A percentile compares a stretch with the other conserved stretches of the same genome.
These are phyloP conservation scores for Piprites chloris DNA, from an alignment of 2,113 vertebrate genomes.

Conservation along the genomic window DNA sequence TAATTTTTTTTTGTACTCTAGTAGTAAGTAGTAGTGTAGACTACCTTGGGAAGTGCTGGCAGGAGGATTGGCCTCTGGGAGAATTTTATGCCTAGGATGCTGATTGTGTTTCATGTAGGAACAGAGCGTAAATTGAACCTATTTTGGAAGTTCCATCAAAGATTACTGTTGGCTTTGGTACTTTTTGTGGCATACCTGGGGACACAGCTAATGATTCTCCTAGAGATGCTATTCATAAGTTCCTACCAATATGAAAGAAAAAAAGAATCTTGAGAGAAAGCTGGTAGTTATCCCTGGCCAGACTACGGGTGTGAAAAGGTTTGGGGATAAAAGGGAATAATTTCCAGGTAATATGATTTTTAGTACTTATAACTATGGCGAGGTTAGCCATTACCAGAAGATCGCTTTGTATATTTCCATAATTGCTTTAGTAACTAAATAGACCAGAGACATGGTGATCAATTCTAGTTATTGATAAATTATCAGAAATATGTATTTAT, in stretches of 20 bases:
- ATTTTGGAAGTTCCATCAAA: background rate
- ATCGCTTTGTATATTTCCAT: background rate
- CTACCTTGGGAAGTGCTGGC: background rate
- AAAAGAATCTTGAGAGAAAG: background rate
- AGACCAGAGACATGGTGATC: background rate
- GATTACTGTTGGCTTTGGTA: background rate
- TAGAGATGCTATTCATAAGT: background rate
- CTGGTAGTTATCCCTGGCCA: background rate
- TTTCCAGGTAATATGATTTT: background rate
- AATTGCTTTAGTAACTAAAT: background rate
- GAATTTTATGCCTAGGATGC: background rate
- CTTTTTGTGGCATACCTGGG: background rate
- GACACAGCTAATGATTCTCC: background rate
- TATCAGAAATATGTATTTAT: background rate
- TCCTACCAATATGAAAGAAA: background rate
- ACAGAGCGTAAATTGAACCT: background rate
- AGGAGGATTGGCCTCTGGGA: background rate
- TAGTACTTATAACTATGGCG: background rate
- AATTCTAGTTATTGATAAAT: background rate
- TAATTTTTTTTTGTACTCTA: background rate
- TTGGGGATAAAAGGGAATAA: background rate
- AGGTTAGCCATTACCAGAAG: background rate
- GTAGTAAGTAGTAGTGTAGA: background rate
- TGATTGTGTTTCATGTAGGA: background rate
- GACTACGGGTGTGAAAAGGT: background rate